Percentiles rank a stretch among this genome's conserved stretches.
These are phyloP conservation scores for Plectrocnemia conspersa DNA, from an alignment of 1,140 invertebrate genomes.

Conservation along the genomic window DNA sequence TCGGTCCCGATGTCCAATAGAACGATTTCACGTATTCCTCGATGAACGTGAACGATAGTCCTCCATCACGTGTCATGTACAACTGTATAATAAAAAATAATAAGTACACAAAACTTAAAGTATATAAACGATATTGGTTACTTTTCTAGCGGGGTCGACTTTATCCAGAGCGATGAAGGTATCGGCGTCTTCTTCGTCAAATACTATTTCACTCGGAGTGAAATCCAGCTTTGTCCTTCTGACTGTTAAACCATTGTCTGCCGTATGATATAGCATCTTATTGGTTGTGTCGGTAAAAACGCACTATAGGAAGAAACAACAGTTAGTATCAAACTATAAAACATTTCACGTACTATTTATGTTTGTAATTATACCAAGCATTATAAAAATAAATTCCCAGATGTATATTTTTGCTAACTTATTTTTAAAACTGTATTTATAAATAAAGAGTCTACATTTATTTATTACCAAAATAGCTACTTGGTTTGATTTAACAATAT, in stretches of 20 bases:
- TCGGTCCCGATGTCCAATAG: conserved; percentile 59
- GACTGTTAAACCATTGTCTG: conserved; percentile 66
- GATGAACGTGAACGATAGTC: conserved; percentile 62
- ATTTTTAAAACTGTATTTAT: no score
- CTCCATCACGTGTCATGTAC: conserved; percentile 71
- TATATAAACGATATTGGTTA: conserved; percentile 43
- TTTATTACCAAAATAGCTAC: no score
- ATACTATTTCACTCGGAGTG: conserved; percentile 69
- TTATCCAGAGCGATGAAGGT: conserved; percentile 68
- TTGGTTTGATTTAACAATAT: no score
- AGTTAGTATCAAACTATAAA: no score
- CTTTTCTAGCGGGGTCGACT: conserved; percentile 59
- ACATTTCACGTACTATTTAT: no score
- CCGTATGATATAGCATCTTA: conserved; percentile 72
- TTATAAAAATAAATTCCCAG: no score
- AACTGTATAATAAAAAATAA: conserved; percentile 53
- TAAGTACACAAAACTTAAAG: background rate
- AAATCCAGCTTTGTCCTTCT: conserved; percentile 59
- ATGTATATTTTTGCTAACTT: no score
- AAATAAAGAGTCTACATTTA: no score
- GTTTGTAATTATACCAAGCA: no score
- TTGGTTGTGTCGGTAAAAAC: conserved; percentile 77
- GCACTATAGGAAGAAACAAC: conserved; percentile 56
- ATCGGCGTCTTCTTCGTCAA: conserved; percentile 63
- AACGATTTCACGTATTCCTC: conserved; percentile 73